Conservation (phyloP, 1,140 invertebrate genomes). For the Calliopsis andreniformis region DNA sequence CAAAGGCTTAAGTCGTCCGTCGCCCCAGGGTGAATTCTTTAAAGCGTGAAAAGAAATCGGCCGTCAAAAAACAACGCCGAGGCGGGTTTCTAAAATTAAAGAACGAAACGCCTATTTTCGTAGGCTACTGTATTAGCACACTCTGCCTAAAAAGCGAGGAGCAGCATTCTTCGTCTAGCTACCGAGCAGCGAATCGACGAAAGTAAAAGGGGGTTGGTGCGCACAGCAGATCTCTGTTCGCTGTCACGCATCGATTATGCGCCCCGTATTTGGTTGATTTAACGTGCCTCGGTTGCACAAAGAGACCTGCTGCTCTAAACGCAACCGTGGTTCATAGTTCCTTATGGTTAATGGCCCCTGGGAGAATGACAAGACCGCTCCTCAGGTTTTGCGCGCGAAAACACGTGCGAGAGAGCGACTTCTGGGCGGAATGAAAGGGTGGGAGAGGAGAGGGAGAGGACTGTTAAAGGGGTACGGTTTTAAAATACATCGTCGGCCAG, state of each 20-base stretch:
- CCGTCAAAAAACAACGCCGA: too few species aligned
- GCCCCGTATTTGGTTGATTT: slow-evolving; percentile 37
- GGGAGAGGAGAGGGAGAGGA: slow-evolving; percentile 40
- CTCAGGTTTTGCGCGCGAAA: slow-evolving; percentile 23
- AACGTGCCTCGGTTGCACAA: slow-evolving; percentile 20
- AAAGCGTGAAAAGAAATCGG: too few species aligned
- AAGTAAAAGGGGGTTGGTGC: slow-evolving; percentile 23
- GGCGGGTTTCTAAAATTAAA: too few species aligned
- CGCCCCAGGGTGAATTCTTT: too few species aligned
- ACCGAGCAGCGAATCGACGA: slow-evolving; percentile 12
- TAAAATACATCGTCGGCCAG: slow-evolving; percentile 64
- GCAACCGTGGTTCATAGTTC: slow-evolving; percentile 9
- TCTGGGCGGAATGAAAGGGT: slow-evolving; percentile 32
- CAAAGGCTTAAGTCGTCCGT: too few species aligned
- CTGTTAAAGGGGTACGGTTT: slow-evolving; percentile 39
- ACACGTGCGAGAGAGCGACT: slow-evolving; percentile 17
- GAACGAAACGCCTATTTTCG: not conserved
- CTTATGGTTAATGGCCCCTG: slow-evolving; percentile 24
- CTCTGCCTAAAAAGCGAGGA: slow-evolving; percentile 2
- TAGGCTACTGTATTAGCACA: not conserved
- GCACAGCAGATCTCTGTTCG: not conserved
- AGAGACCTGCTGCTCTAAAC: slow-evolving; percentile 32
- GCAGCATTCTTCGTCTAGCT: not conserved
- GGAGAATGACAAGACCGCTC: slow-evolving; percentile 1
- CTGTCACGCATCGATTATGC: slow-evolving; percentile 36